These are phyloP conservation scores for Potorous gilbertii DNA, from an alignment of 2,797 vertebrate species.

Conservation along the genomic window DNA sequence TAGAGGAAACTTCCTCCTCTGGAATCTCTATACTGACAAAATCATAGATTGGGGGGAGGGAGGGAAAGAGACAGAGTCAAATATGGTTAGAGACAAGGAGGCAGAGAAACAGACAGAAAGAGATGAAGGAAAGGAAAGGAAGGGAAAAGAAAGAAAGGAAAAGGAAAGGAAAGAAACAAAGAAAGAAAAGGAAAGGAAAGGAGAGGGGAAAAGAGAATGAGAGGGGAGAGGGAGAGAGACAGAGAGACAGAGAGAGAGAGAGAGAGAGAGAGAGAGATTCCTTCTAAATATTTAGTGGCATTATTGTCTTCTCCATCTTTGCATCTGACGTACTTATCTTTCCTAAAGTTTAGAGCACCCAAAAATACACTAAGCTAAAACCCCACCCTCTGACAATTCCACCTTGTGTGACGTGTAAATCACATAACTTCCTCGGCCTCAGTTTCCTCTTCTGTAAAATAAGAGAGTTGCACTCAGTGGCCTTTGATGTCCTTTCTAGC, in stretches of 20 bases:
- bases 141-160: fast-evolving
- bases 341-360: background rate
- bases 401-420: background rate
- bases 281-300: background rate
- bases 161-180: background rate
- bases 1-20: background rate
- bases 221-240: too few relatives aligned
- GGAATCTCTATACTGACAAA: background rate
- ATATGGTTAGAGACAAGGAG: background rate
- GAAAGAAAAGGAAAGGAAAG: background rate
- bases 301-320: background rate
- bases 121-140: background rate
- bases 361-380: background rate
- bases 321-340: background rate
- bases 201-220: fast-evolving
- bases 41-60: background rate
- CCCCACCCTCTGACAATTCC: background rate
- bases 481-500: background rate
- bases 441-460: background rate
- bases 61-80: background rate
- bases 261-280: background rate
- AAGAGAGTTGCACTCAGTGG: background rate
- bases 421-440: background rate
- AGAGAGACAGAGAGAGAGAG: too few relatives aligned
- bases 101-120: background rate